These are phyloP conservation scores for Tarsius wallacei DNA, from an alignment of 2,797 vertebrate species.

Conservation along the genomic window DNA sequence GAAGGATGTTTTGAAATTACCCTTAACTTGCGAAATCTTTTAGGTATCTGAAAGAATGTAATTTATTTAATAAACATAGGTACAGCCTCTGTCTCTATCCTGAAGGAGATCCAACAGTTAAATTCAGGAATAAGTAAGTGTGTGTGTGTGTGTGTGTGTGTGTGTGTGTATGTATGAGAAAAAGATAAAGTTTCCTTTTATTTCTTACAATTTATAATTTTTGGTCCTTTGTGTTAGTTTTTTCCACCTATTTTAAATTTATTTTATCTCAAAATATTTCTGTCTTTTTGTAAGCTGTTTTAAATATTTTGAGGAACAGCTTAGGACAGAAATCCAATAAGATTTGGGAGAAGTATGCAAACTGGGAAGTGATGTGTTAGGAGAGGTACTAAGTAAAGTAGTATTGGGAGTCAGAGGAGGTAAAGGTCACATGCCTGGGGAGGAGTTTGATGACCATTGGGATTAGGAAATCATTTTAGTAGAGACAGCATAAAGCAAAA, in stretches of 20 bases:
- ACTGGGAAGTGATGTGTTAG: background rate
- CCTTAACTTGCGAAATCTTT: background rate
- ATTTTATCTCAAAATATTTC: background rate
- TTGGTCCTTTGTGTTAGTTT: constrained; percentile 46
- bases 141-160: background rate
- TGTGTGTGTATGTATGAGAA: background rate
- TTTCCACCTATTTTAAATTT: constrained; percentile 12
- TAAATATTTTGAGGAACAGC: constrained; percentile 35
- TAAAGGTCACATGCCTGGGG: constrained; percentile 36
- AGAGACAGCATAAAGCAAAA: background rate
- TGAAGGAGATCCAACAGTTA: background rate
- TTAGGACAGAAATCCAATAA: background rate
- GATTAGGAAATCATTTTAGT: constrained; percentile 14
- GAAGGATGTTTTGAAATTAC: constrained; percentile 25
- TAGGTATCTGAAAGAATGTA: constrained; percentile 7
- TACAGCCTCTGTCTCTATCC: background rate
- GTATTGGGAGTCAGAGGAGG: background rate
- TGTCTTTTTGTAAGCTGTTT: background rate
- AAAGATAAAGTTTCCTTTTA: background rate
- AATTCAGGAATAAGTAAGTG: constrained; percentile 21
- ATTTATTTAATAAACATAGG: constrained; percentile 41
- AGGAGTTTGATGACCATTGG: background rate
- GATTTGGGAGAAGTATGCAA: background rate
- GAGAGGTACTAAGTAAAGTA: constrained; percentile 6
- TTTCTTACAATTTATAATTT: background rate